A percentile compares a stretch with the other conserved stretches of the same genome.
Evolutionary conservation across 2,113 vertebrate species (phyloP).

Genomic region (Todiramphus chloris): DNA sequence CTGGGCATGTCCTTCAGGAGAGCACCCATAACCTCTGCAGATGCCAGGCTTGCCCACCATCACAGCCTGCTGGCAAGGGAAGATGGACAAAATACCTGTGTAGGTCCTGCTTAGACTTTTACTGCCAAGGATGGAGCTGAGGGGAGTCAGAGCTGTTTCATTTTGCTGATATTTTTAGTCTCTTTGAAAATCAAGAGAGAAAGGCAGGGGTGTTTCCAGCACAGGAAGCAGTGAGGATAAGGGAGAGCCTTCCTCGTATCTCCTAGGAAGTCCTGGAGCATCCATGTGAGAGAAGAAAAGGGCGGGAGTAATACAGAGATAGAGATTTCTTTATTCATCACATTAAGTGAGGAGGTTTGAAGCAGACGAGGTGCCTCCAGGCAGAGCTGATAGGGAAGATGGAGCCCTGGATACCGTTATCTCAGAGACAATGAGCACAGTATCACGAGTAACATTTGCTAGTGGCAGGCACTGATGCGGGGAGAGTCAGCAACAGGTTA

Average conservation of each 20-base stretch:
- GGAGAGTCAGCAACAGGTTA: not conserved
- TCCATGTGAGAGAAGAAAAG: not conserved
- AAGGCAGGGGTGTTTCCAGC: not conserved
- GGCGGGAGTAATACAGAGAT: fast-evolving
- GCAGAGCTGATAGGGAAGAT: constrained; percentile 14
- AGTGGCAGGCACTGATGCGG: not conserved
- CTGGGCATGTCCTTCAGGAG: not conserved
- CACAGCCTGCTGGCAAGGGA: fast-evolving
- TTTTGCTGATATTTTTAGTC: not conserved
- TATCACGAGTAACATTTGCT: fast-evolving
- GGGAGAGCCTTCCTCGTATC: not conserved
- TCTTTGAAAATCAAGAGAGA: not conserved
- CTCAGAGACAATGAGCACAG: not conserved
- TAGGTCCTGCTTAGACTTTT: not conserved
- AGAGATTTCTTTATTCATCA: not conserved
- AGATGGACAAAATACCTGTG: not conserved
- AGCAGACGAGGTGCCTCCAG: not conserved
- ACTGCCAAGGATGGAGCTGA: not conserved
- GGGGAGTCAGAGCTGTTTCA: not conserved
- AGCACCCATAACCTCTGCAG: not conserved
- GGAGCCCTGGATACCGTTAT: not conserved
- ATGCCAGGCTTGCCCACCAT: fast-evolving
- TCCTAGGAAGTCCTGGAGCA: not conserved
- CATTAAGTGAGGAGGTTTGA: not conserved
- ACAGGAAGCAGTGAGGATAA: not conserved